Percentiles rank a stretch among this genome's conserved stretches.
These are phyloP conservation scores for Therioaphis trifolii DNA, from an alignment of 2,888 invertebrate species.

Conservation along the genomic window DNA sequence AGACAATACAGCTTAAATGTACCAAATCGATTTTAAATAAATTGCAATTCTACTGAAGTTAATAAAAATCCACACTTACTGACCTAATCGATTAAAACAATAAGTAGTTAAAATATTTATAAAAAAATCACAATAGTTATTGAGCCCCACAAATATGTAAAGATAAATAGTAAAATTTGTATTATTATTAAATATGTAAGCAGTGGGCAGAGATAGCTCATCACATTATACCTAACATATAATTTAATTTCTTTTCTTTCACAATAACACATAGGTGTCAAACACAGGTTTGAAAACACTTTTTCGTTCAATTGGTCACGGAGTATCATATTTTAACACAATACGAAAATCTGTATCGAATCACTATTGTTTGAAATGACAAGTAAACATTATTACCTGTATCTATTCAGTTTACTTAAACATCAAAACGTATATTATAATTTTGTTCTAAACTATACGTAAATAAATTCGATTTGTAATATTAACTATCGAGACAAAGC, in stretches of 20 bases:
- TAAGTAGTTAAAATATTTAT: neutral
- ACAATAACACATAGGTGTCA: neutral
- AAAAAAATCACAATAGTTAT: neutral
- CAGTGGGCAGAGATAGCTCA: too few species aligned
- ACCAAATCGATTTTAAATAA: too few species aligned
- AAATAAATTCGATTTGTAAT: neutral
- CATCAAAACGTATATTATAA: neutral
- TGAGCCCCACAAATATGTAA: neutral
- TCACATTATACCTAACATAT: neutral
- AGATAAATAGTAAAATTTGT: neutral
- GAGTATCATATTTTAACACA: constrained; percentile 16
- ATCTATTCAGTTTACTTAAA: neutral
- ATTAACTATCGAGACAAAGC: too few species aligned
- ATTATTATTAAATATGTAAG: neutral
- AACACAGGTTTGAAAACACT: neutral
- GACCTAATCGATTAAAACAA: neutral
- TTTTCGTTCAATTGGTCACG: constrained; percentile 24
- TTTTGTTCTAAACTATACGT: neutral
- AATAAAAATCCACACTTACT: neutral
- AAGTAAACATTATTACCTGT: neutral
- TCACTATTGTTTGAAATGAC: constrained; percentile 21
- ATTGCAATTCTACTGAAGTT: too few species aligned
- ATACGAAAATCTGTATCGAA: constrained; percentile 6
- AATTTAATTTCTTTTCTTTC: constrained; percentile 1
- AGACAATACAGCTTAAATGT: too few species aligned